Percentiles rank a stretch among this genome's conserved stretches.
These are phyloP conservation scores for Otis tarda DNA, from an alignment of 2,113 vertebrate species.

Conservation along the genomic window DNA sequence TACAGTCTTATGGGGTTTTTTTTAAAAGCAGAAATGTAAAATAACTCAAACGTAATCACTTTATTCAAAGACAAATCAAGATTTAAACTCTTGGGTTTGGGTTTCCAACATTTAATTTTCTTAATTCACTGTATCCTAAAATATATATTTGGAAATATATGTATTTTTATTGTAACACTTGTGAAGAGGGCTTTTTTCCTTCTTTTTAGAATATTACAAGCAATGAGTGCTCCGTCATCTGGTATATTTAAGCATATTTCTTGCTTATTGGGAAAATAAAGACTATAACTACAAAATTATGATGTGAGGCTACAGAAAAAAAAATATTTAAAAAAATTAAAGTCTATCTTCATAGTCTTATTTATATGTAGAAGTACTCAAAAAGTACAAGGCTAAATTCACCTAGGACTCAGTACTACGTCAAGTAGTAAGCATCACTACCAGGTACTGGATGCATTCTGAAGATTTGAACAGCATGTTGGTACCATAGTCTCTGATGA, in stretches of 20 bases:
- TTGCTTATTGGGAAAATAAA: not conserved
- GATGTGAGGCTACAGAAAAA: not conserved
- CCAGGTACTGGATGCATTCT: not conserved
- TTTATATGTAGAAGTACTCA: not conserved
- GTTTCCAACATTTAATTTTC: not conserved
- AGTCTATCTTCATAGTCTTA: not conserved
- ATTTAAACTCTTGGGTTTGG: not conserved
- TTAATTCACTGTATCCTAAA: not conserved
- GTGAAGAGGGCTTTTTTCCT: not conserved
- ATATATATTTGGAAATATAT: not conserved
- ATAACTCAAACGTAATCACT: not conserved
- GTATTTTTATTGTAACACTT: not conserved
- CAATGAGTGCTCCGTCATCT: not conserved
- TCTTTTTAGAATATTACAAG: not conserved
- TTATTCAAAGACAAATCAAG: not conserved
- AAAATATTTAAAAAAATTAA: not conserved
- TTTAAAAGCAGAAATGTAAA: not conserved
- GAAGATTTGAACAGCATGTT: not conserved
- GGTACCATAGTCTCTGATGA: not conserved
- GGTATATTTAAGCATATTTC: not conserved
- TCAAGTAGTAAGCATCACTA: not conserved
- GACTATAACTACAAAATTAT: not conserved
- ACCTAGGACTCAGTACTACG: not conserved
- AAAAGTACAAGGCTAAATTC: not conserved
- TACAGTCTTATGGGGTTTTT: rapidly evolving